Evolutionary conservation across 2,797 vertebrate genomes (phyloP), one percentile per base, ranked within the genome.

Genomic region (Enteromius thamalakanensis): DNA sequence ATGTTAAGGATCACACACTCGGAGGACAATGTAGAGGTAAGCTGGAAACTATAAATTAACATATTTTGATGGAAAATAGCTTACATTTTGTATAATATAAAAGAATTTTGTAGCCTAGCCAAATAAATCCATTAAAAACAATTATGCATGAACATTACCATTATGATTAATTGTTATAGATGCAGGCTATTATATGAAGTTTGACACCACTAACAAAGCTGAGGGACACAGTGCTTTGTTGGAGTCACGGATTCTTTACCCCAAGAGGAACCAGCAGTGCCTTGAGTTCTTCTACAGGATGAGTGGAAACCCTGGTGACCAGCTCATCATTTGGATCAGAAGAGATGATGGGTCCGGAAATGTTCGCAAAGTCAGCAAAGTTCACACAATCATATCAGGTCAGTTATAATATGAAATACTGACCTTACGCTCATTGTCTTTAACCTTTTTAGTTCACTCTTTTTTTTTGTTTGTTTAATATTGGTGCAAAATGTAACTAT

Each of bases 261-360:
- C 97, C 1, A 95, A 93, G 85, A 95, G 95, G 88, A 92, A 87
- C 6, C 89, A 95, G 51, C 97, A 97, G 88, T 98, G 97, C 68
- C 94, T 98, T 74, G 95, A 97, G 88, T 97, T 98, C 89, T 98
- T 97, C 92, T 98, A 97, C 21, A 96, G 90, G 90, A 96, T 94
- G 91, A 94, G 91, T 0, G 95, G 97, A 86, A 90, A 88, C 6
- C 70, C 84, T 11, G 91, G 87, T 12, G 96, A 98, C 87, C 93
- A 91, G 58, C 92, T 98, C 19, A 85, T 92, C 12, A 58, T 97
- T 83, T 98, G 97, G 97, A 82, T 96, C 79, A 94, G 91, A 82
- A 91, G 91, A 12, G 96, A 97, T 23, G 96, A 97, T 26, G 91
- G 95, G 51, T 93, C 95, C 0, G 96, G 96, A 67, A 91, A 60